Evolutionary conservation across 2,888 invertebrate genomes (phyloP).

Genomic region (Cyclophora punctaria): DNA sequence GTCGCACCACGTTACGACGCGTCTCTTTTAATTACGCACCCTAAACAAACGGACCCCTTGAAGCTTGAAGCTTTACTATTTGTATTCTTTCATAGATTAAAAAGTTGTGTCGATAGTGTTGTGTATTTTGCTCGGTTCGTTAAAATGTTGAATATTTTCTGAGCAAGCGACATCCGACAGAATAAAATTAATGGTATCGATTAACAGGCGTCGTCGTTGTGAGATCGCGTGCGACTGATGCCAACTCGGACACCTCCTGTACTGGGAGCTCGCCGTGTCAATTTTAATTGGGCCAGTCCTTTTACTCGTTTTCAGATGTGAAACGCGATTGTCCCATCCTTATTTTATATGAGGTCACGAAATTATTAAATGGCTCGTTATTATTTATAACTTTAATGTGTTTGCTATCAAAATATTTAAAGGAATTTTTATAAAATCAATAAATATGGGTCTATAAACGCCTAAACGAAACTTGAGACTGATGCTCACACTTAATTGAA

Average conservation of each 20-base stretch:
- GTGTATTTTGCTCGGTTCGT: slow-evolving; percentile 30
- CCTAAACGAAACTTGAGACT: no score
- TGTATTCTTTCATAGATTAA: slow-evolving; percentile 3
- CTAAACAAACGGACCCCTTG: slow-evolving; percentile 61
- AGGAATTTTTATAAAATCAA: not conserved
- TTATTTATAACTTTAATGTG: not conserved
- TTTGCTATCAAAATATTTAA: not conserved
- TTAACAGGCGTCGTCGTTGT: slow-evolving; percentile 48
- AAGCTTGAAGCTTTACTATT: slow-evolving; percentile 25
- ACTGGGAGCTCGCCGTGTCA: slow-evolving; percentile 63
- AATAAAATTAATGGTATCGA: slow-evolving; percentile 69
- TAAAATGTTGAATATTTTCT: slow-evolving; percentile 53
- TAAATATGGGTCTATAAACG: no score
- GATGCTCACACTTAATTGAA: no score
- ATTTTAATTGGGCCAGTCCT: slow-evolving; percentile 69
- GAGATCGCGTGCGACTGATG: slow-evolving; percentile 70
- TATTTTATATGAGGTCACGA: slow-evolving; percentile 62
- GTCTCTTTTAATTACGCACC: slow-evolving; percentile 74
- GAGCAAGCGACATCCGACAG: slow-evolving; percentile 51
- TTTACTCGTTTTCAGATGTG: slow-evolving; percentile 56
- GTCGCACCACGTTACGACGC: slow-evolving; percentile 46
- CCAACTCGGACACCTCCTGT: slow-evolving; percentile 45
- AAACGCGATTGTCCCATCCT: slow-evolving; percentile 49
- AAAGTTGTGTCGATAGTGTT: slow-evolving; percentile 12
- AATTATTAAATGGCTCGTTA: slow-evolving; percentile 27